A percentile compares a stretch with the other conserved stretches of the same genome.
Conservation (phyloP, 2,113 vertebrate genomes). For the Cinclus mexicanus region DNA sequence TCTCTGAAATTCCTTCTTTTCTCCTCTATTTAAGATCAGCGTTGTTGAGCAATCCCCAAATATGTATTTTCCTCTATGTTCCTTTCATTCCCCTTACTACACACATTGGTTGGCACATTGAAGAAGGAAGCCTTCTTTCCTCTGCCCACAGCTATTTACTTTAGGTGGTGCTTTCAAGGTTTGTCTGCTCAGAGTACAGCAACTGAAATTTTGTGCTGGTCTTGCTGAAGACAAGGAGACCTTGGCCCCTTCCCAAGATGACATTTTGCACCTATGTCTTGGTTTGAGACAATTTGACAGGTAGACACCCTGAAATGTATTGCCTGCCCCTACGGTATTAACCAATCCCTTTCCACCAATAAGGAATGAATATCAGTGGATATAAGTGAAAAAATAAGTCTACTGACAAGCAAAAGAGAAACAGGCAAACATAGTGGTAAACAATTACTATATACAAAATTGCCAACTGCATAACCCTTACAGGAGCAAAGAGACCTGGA, state of each 20-base stretch:
- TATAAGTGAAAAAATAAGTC: neutral
- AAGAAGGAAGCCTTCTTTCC: neutral
- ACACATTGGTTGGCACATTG: neutral
- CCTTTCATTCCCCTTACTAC: neutral
- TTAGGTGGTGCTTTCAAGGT: neutral
- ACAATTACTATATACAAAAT: neutral
- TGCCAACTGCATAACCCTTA: neutral
- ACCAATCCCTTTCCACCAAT: neutral
- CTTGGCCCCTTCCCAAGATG: neutral
- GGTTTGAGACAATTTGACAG: neutral
- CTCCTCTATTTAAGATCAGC: neutral
- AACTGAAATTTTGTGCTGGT: neutral
- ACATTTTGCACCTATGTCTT: neutral
- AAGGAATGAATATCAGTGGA: neutral
- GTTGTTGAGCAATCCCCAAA: neutral
- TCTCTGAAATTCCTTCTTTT: neutral
- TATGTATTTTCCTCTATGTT: neutral
- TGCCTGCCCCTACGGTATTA: neutral
- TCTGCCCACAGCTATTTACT: neutral
- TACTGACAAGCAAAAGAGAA: neutral
- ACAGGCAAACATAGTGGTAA: neutral
- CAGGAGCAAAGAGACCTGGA: neutral
- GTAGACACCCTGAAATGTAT: neutral
- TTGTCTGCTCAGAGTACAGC: neutral
- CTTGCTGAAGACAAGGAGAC: neutral